Base-by-base conservation (phyloP, 30 jellyfish, hydroid and myxozoan species). In the Aurelia aurita complex sp. Pacific region DNA sequence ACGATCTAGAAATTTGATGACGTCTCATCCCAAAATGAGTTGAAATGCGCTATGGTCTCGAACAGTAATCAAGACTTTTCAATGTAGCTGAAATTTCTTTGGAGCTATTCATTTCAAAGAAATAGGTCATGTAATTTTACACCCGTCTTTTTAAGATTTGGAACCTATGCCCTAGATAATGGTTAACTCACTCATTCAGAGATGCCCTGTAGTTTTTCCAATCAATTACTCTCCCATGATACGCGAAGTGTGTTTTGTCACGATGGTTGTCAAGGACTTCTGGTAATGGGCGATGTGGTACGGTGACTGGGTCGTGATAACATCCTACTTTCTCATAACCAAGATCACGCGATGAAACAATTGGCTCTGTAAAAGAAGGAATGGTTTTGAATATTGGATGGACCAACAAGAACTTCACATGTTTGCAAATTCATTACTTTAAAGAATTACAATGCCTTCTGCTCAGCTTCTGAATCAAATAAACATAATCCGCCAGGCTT, bases 141-240 rank as follows among this genome's bases (percentile, higher is more conserved):
- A 23, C 29, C 29, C 29, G 29, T 23, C 29, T 23, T 23, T 23
- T 65, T 65, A 11, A 14, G 0, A 10, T 33, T 67, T 14, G 50
- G 38, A 16, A 36, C 19, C 7, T 29, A 70, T 10, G 52, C 38
- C 1, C 81, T 23, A n/a, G 10, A 1, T 34, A 35, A 15, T 3
- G 34, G 82, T 69, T 42, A n/a, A 79, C 82, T 17, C 63, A 88
- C 81, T 65, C 74, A 70, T 85, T 80, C 11, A 88, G 92, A 59
- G 76, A 88, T 53, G 77, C 63, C 14, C 65, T 69, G 80, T 79
- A 88, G 72, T 88, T 70, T 8, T 23, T 40, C 96, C 96, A 88
- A n/a, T 69, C 85, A 14, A 74, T 36, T 62, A 59, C 9, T 15
- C 55, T 23, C 40, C 92, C 96, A n/a, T 53, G 50, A 71, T 32